phyloP scores from a whole-genome alignment of 2,113 vertebrate species.

The Boulengeromyrus knoepffleri region DNA sequence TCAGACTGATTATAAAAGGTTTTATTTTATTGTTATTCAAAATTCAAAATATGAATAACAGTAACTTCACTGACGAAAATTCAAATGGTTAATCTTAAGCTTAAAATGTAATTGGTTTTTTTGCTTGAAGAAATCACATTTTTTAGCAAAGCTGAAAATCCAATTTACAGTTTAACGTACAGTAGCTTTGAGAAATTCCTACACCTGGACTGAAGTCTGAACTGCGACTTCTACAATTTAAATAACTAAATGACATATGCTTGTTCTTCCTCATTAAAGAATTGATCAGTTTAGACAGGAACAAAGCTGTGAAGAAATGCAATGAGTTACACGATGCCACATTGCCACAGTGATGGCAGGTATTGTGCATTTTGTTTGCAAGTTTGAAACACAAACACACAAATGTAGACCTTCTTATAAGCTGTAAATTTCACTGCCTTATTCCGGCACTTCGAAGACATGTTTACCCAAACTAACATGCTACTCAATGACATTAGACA shows the following conservation, averaged over 20 bases:
- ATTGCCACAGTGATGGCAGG: not conserved
- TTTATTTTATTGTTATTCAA: not conserved
- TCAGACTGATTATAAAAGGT: not conserved
- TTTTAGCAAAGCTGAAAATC: conserved; percentile 5
- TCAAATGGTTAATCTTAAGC: not conserved
- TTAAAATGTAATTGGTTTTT: not conserved
- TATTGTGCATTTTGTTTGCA: not conserved
- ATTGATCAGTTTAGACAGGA: not conserved
- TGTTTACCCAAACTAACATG: not conserved
- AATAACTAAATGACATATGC: not conserved
- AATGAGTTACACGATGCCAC: not conserved
- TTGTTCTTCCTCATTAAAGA: not conserved
- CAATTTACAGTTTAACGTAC: not conserved
- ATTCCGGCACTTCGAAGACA: not conserved
- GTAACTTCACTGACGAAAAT: not conserved
- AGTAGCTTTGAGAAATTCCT: not conserved
- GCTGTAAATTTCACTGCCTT: not conserved
- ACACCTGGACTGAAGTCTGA: not conserved
- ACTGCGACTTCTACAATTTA: not conserved
- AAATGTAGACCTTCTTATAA: not conserved
- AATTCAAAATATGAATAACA: conserved; percentile 5
- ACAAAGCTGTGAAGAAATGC: not conserved
- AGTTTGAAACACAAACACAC: not conserved
- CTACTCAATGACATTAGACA: not conserved
- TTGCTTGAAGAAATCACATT: not conserved